These are phyloP conservation scores for Campopleginae sp. DNA, from an alignment of 2,888 invertebrate species.

Conservation along the genomic window DNA sequence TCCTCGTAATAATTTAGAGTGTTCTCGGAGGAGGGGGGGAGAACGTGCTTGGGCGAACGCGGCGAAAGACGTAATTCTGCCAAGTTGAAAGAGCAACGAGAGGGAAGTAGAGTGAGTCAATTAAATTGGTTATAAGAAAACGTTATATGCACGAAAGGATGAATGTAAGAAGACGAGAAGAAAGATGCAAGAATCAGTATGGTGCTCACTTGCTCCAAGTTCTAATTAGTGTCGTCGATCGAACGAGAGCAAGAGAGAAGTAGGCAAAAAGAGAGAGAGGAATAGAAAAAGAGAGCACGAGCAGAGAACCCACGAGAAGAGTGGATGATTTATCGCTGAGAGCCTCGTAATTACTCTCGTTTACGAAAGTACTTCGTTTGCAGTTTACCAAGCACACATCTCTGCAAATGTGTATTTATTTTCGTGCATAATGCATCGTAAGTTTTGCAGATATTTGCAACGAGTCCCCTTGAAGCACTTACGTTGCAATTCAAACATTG, in stretches of 20 bases:
- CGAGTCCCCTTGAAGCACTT: constrained; percentile 4
- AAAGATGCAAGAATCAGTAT: constrained; percentile 46
- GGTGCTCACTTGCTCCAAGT: constrained; percentile 52
- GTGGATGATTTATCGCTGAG: constrained; percentile 69
- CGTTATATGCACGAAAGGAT: constrained; percentile 27
- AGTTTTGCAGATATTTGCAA: constrained; percentile 30
- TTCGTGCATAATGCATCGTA: constrained; percentile 1
- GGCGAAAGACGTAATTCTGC: constrained; percentile 20
- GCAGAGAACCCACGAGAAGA: constrained; percentile 50
- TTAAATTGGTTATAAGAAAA: constrained; percentile 63
- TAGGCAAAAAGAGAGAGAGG: not conserved
- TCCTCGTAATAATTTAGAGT: constrained; percentile 20
- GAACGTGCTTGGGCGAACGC: not conserved
- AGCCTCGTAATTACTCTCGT: constrained; percentile 68
- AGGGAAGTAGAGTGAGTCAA: constrained; percentile 57
- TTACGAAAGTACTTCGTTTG: constrained; percentile 59
- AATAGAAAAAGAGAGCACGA: constrained; percentile 22
- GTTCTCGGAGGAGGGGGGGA: not conserved
- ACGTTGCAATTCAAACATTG: not conserved
- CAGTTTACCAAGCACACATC: constrained; percentile 50
- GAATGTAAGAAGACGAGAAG: constrained; percentile 26
- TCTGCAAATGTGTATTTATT: constrained; percentile 46
- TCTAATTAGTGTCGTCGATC: constrained; percentile 71
- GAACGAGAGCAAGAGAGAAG: constrained; percentile 39
- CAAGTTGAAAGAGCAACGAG: constrained; percentile 38